These are phyloP conservation scores for Parnassius mnemosyne DNA, from an alignment of 2,888 invertebrate species.

Conservation along the genomic window DNA sequence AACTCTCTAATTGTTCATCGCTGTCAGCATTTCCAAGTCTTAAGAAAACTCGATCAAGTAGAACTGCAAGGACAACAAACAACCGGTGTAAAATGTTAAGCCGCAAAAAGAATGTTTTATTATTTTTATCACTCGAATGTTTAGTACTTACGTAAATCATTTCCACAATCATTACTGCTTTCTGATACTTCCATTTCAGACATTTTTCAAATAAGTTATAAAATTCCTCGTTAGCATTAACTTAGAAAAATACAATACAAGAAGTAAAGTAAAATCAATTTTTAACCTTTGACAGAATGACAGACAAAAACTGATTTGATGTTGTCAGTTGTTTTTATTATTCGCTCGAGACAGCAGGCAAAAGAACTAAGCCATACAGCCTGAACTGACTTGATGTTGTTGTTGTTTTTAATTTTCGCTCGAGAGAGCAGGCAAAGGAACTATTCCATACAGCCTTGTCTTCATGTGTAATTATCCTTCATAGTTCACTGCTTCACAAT, in stretches of 20 bases:
- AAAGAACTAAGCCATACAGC: no score
- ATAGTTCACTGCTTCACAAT: no score
- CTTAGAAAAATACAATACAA: neutral
- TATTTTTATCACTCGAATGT: no score
- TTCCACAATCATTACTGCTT: constrained; percentile 61
- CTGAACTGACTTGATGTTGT: no score
- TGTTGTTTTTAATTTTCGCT: no score
- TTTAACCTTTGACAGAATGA: neutral
- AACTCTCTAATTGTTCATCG: constrained; percentile 92
- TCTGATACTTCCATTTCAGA: constrained; percentile 74
- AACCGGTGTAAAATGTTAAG: constrained; percentile 32
- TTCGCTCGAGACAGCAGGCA: no score
- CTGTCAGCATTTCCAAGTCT: constrained; percentile 93
- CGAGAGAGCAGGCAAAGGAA: no score
- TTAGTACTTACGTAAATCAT: constrained; percentile 64
- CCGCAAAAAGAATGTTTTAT: no score
- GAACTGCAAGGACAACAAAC: constrained; percentile 78
- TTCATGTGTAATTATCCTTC: no score
- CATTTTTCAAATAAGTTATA: constrained; percentile 47
- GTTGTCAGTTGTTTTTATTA: no score
- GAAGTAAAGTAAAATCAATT: neutral
- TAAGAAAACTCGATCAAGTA: constrained; percentile 93
- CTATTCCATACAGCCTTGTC: no score
- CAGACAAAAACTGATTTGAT: neutral
- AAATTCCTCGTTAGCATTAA: constrained; percentile 28